Base-by-base conservation (phyloP, 1,140 invertebrate genomes). In the Macrocentrus cingulum region DNA sequence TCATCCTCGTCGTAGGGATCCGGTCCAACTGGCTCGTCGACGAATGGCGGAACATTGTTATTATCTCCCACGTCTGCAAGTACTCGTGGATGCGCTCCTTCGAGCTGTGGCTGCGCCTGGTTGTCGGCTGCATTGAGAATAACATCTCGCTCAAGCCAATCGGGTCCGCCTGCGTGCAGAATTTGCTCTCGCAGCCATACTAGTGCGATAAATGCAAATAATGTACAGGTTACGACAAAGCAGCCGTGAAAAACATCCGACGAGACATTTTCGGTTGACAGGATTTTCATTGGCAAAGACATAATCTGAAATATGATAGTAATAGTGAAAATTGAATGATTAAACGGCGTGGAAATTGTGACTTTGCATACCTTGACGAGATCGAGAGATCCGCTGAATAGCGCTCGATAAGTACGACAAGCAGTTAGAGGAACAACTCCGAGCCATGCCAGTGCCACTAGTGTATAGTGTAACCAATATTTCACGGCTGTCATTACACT, bases 141-240 rank as follows among this genome's bases (percentile, higher is more conserved):
- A 19, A 70, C 67, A 59, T 88, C 87, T 60, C 87, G 77, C 70
- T 94, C 92, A 41, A 97, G 81, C 95, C 95, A 98, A 62, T 97
- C 94, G 0, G 94, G 95, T 3, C 94, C 96, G 29, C 95, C 96
- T 6, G 95, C 96, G 77, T 97, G 94, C 59, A 99, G 84, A 62
- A 99, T 98, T 79, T 99, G 97, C 79, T 99, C 97, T 60, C 97
- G 79, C 11, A 99, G 80, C 97, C 97, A 99, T 0, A 99, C 93
- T 1, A 98, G 75, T 46, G 94, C 94, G 66, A 99, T 97, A 70
- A 99, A 99, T 1, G 94, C 92, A 74, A 97, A 93, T 22, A 99
- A 78, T 1, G 97, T 98, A 73, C 97, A 97, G 1, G 91, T 92
- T 6, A 99, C 95, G 23, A 99, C 95, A 80, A 98, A 92, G 75